Conservation (phyloP, 2,888 invertebrate species). For the Aproaerema taeniolella region DNA sequence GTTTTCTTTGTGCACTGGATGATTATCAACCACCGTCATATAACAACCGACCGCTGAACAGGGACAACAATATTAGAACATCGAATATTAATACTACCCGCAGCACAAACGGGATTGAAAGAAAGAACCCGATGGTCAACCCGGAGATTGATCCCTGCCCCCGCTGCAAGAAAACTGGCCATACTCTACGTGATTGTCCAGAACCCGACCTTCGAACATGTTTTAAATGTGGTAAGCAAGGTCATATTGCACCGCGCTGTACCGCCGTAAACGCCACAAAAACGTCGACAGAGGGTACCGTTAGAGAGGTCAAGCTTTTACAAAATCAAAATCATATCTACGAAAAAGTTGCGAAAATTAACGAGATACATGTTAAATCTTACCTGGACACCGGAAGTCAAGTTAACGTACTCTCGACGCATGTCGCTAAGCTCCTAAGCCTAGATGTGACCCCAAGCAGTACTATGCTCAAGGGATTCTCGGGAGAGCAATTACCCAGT, state of each 20-base stretch:
- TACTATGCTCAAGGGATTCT: background rate
- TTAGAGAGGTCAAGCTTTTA: conserved; percentile 6
- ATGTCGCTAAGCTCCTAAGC: background rate
- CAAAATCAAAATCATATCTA: conserved; percentile 19
- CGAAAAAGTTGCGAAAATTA: conserved; percentile 14
- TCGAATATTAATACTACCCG: no score
- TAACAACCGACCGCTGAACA: conserved; percentile 10
- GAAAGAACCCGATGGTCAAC: background rate
- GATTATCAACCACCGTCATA: conserved; percentile 21
- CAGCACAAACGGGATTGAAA: background rate
- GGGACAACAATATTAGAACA: background rate
- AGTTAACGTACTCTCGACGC: background rate
- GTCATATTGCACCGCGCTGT: conserved; percentile 20
- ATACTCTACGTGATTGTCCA: conserved; percentile 14
- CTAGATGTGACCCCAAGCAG: background rate
- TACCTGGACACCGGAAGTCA: conserved; percentile 4
- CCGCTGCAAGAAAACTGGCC: conserved; percentile 21
- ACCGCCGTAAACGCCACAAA: background rate
- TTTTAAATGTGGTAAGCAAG: conserved; percentile 20
- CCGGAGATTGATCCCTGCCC: conserved; percentile 15
- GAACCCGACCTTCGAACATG: conserved; percentile 19
- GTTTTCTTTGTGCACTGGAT: conserved; percentile 23
- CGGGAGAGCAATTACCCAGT: background rate
- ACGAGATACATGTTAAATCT: conserved; percentile 13
- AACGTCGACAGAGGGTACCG: background rate